Conservation (phyloP, 2,113 vertebrate genomes). For the Clinocottus analis region DNA sequence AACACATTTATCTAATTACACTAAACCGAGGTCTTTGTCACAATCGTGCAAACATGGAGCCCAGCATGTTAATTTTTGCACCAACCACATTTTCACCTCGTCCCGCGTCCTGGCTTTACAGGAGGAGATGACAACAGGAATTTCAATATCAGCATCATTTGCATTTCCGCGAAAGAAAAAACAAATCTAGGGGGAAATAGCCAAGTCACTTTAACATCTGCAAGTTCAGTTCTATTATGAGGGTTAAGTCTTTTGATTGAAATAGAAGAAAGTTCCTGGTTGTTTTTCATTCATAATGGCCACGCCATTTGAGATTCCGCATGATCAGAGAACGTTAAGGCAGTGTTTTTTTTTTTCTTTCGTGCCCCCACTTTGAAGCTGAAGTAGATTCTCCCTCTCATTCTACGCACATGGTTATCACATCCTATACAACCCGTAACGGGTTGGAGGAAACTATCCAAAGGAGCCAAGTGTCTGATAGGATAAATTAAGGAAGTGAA, state of each 20-base stretch:
- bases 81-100: background rate
- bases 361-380: background rate
- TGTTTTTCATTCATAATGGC: constrained; percentile 7
- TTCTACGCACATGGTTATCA: background rate
- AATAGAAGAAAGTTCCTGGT: background rate
- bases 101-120: background rate
- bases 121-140: background rate
- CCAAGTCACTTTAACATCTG: too few species aligned
- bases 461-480: too few species aligned
- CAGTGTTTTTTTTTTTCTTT: background rate
- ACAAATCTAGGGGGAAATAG: background rate
- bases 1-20: constrained; percentile 36
- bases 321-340: background rate
- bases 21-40: constrained; percentile 13
- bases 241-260: background rate
- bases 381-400: background rate
- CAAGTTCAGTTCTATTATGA: too few species aligned
- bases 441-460: too few species aligned
- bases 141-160: background rate
- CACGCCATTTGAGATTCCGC: background rate
- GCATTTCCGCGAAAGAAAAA: background rate
- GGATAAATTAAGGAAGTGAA: too few species aligned
- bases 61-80: too few species aligned
- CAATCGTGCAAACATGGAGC: constrained; percentile 15
- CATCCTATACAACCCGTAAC: too few species aligned